Percentiles rank a stretch among this genome's conserved stretches.
These are phyloP conservation scores for Danionella dracula DNA, from an alignment of 2,797 vertebrate genomes.

Conservation along the genomic window DNA sequence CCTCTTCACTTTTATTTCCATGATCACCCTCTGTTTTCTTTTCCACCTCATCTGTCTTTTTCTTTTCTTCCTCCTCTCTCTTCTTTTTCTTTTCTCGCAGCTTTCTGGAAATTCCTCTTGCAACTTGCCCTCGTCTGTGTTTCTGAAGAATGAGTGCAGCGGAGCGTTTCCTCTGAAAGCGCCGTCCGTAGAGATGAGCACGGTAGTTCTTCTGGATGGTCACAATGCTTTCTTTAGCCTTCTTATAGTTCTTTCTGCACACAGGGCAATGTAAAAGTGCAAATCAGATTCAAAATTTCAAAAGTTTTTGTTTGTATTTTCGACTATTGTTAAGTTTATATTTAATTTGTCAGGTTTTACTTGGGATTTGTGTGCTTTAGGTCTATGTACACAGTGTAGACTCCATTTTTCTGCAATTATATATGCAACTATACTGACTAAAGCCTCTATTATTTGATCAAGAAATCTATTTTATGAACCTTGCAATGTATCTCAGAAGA, in stretches of 20 bases:
- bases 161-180: constrained; percentile 65
- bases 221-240: constrained; percentile 68
- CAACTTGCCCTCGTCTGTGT: constrained; percentile 80
- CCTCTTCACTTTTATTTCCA: constrained; percentile 31
- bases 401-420: too few relatives aligned
- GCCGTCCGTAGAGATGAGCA: constrained; percentile 67
- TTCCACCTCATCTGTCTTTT: constrained; percentile 57
- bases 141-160: constrained; percentile 78
- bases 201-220: constrained; percentile 84
- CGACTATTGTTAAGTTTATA: too few relatives aligned
- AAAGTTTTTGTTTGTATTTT: background rate
- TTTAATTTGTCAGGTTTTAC: too few relatives aligned
- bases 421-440: too few relatives aligned
- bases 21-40: constrained; percentile 49
- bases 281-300: background rate
- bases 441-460: background rate
- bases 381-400: too few relatives aligned
- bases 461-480: constrained; percentile 54
- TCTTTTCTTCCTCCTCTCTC: constrained; percentile 60
- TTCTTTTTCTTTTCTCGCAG: constrained; percentile 72
- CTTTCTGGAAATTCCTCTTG: constrained; percentile 66
- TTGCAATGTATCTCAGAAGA: constrained; percentile 82
- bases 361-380: too few relatives aligned
- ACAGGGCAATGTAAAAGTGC: background rate
- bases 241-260: constrained; percentile 81